Conservation (phyloP, 2,888 invertebrate genomes). For the Clivina fossor region DNA sequence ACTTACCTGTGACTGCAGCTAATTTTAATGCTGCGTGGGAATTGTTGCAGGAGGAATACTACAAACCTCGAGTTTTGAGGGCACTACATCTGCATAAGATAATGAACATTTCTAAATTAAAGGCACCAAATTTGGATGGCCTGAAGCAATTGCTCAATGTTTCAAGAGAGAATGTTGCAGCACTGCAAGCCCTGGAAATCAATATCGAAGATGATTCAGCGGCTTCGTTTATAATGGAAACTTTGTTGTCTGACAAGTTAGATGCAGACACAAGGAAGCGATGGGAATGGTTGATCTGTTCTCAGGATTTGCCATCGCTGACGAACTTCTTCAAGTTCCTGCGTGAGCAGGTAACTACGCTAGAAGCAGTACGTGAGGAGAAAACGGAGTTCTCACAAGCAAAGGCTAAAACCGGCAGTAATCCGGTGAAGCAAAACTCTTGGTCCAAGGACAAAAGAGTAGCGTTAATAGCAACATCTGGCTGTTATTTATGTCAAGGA, state of each 20-base stretch:
- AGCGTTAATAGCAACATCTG: too few species aligned
- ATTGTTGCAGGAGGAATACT: not conserved
- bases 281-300: not conserved
- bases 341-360: not conserved
- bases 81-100: not conserved
- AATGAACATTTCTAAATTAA: not conserved
- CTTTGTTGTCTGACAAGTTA: too few species aligned
- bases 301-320: not conserved
- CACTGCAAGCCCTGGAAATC: not conserved
- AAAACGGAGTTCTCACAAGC: too few species aligned
- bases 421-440: too few species aligned
- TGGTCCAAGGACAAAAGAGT: too few species aligned
- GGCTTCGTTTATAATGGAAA: too few species aligned
- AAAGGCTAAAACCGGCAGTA: too few species aligned
- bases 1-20: not conserved
- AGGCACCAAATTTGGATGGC: not conserved
- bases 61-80: not conserved
- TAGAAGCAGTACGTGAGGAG: constrained; percentile 1
- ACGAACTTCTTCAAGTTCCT: not conserved
- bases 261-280: not conserved
- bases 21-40: not conserved
- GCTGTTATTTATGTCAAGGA: too few species aligned
- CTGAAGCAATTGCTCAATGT: not conserved
- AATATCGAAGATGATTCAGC: too few species aligned
- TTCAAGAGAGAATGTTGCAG: not conserved